phyloP scores from a whole-genome alignment of 2,797 vertebrate genomes.

The Melanotaenia nigrans region DNA sequence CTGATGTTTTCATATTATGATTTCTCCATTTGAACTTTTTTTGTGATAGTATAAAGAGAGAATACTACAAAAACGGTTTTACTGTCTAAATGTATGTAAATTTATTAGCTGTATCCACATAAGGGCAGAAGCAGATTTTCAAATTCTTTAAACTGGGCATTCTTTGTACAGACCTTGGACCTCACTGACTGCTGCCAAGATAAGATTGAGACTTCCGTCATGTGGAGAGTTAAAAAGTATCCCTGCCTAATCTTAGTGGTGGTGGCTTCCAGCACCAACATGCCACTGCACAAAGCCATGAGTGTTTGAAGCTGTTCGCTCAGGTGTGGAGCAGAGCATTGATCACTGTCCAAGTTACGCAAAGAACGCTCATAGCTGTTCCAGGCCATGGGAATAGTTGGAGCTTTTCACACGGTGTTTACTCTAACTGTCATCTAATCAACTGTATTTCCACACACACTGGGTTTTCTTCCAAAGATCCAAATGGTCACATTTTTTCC shows the following conservation, averaged over 20 bases:
- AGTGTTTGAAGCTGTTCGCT: conserved; percentile 53
- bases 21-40: neutral
- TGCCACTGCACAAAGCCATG: conserved; percentile 54
- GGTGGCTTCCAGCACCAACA: conserved; percentile 61
- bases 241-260: conserved; percentile 42
- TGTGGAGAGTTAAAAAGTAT: conserved; percentile 51
- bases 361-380: conserved; percentile 13
- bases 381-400: conserved; percentile 14
- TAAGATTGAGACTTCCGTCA: conserved; percentile 57
- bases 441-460: conserved; percentile 23
- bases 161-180: conserved; percentile 36
- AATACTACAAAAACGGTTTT: neutral
- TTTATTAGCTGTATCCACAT: neutral
- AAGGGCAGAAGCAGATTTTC: neutral
- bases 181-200: conserved; percentile 49
- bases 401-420: conserved; percentile 35
- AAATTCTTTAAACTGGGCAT: neutral
- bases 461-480: conserved; percentile 27
- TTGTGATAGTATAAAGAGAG: neutral
- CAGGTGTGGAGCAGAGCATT: conserved; percentile 32
- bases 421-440: conserved; percentile 31
- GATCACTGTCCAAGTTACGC: conserved; percentile 34
- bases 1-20: neutral
- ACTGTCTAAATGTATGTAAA: neutral
- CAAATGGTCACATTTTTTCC: conserved; percentile 13